phyloP scores from a whole-genome alignment of 2,113 vertebrate genomes.

The Poeciliopsis occidentalis region DNA sequence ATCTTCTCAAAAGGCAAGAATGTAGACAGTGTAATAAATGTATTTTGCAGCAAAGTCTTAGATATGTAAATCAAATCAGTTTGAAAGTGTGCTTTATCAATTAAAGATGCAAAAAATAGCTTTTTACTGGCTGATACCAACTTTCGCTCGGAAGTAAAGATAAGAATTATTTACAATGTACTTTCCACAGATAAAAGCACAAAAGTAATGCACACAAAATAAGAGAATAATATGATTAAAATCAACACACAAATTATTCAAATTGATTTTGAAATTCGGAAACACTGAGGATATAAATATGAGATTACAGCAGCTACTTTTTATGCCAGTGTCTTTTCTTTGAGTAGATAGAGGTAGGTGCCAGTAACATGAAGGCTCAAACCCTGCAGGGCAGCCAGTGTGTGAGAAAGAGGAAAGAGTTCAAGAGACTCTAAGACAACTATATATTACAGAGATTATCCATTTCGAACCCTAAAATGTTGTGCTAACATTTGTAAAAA shows the following conservation, averaged over 20 bases:
- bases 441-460: neutral
- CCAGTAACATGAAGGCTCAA: neutral
- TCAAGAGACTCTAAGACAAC: neutral
- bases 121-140: neutral
- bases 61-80: neutral
- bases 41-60: neutral
- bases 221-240: neutral
- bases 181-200: neutral
- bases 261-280: neutral
- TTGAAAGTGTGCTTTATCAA: neutral
- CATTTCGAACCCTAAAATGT: neutral
- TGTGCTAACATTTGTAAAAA: too few relatives aligned
- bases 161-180: too few relatives aligned
- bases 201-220: neutral
- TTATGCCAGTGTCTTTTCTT: too few relatives aligned
- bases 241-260: neutral
- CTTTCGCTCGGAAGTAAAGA: neutral
- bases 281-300: neutral
- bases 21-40: slow-evolving; percentile 28
- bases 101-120: neutral
- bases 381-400: neutral
- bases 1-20: slow-evolving; percentile 67
- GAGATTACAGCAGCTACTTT: neutral
- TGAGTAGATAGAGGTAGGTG: too few relatives aligned
- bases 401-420: neutral